Percentiles rank a stretch among this genome's conserved stretches.
phyloP scores from a whole-genome alignment of 2,888 invertebrate genomes.

The Cheilosia vulpina region DNA sequence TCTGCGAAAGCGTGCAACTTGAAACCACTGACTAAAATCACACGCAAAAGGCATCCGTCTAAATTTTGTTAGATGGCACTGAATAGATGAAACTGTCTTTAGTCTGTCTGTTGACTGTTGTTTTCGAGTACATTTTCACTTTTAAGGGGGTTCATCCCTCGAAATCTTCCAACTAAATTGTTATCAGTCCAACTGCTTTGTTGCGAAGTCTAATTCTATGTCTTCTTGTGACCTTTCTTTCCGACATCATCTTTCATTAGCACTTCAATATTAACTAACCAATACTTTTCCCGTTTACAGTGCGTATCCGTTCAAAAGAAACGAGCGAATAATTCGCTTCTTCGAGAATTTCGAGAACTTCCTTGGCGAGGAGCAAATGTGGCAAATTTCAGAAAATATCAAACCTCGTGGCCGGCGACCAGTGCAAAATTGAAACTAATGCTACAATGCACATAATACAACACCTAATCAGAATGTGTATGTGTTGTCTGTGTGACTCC shows the following conservation, averaged over 20 bases:
- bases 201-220: too few species aligned
- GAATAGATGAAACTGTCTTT: too few species aligned
- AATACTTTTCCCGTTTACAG: conserved; percentile 84
- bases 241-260: background rate
- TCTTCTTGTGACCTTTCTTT: too few species aligned
- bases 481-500: conserved; percentile 39
- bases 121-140: too few species aligned
- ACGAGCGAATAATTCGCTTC: conserved; percentile 96
- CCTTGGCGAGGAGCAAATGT: conserved; percentile 98
- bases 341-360: conserved; percentile 98
- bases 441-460: conserved; percentile 18
- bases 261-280: too few species aligned
- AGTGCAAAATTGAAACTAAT: conserved; percentile 79
- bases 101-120: too few species aligned
- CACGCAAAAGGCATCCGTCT: too few species aligned
- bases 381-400: conserved; percentile 98
- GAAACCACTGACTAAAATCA: too few species aligned
- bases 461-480: conserved; percentile 23
- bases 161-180: background rate
- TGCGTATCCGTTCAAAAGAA: conserved; percentile 95
- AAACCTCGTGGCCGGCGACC: conserved; percentile 88
- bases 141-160: too few species aligned
- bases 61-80: too few species aligned
- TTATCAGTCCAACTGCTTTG: background rate
- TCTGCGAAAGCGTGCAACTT: too few species aligned